Conservation (phyloP, 2,797 vertebrate genomes). For the Acrocephalus scirpaceus region DNA sequence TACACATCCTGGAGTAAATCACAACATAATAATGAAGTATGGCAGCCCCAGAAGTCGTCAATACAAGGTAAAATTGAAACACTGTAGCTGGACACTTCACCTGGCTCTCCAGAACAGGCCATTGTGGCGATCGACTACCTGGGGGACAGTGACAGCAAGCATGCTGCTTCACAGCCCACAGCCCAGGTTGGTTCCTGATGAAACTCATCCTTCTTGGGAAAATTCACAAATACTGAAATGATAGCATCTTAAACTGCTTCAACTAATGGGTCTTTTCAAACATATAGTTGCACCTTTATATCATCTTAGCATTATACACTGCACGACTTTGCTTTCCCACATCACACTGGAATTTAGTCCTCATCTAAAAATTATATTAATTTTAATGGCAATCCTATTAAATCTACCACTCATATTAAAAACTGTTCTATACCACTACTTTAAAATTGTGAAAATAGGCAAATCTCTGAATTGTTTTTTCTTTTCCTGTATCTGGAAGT, state of each 20-base stretch:
- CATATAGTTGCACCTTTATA: not conserved
- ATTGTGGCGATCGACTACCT: accelerated
- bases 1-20: not conserved
- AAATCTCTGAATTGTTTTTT: not conserved
- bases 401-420: not conserved
- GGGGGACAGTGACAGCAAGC: not conserved
- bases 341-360: not conserved
- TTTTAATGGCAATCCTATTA: not conserved
- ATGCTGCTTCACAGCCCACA: not conserved
- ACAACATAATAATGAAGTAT: not conserved
- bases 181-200: not conserved
- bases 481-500: not conserved
- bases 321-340: not conserved
- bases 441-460: not conserved
- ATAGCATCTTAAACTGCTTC: not conserved
- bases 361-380: not conserved
- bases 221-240: not conserved
- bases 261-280: not conserved
- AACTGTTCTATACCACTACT: not conserved
- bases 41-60: not conserved
- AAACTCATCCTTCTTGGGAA: not conserved
- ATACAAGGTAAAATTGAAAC: not conserved
- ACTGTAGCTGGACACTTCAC: not conserved
- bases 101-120: not conserved
- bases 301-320: not conserved